Percentiles rank a stretch among this genome's conserved stretches.
Conservation (phyloP, 2,113 vertebrate species). For the Anarhynchus alexandrinus region DNA sequence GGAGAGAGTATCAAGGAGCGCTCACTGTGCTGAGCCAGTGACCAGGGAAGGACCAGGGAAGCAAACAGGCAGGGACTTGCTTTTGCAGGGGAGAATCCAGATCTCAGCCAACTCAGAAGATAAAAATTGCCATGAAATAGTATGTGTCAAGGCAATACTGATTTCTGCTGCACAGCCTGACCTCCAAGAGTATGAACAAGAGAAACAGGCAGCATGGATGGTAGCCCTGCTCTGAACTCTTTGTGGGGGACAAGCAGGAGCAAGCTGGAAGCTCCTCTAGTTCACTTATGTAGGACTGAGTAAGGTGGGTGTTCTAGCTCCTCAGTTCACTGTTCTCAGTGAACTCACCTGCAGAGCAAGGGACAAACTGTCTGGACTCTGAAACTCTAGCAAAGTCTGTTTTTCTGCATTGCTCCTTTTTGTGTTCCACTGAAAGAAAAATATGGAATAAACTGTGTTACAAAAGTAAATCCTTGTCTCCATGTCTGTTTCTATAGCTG, state of each 20-base stretch:
- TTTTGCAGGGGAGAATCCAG: neutral
- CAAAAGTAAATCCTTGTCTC: neutral
- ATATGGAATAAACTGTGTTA: neutral
- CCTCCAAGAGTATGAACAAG: neutral
- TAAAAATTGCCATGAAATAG: neutral
- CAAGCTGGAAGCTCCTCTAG: neutral
- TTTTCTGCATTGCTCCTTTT: neutral
- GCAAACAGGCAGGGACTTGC: neutral
- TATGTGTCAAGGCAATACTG: neutral
- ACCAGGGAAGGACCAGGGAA: neutral
- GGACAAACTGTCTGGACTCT: neutral
- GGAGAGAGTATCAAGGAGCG: neutral
- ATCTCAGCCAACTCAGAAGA: neutral
- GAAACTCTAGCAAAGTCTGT: neutral
- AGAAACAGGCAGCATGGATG: neutral
- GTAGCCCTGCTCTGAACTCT: neutral
- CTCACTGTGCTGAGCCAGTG: accelerated
- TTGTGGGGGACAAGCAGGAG: neutral
- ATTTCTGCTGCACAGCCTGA: neutral
- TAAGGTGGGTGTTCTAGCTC: neutral
- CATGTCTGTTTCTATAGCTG: neutral
- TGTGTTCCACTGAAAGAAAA: neutral
- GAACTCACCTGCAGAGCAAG: neutral
- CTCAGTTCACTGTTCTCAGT: neutral
- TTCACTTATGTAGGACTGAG: neutral